Evolutionary conservation across 2,888 invertebrate species (phyloP).

Genomic region (Allacma fusca): DNA sequence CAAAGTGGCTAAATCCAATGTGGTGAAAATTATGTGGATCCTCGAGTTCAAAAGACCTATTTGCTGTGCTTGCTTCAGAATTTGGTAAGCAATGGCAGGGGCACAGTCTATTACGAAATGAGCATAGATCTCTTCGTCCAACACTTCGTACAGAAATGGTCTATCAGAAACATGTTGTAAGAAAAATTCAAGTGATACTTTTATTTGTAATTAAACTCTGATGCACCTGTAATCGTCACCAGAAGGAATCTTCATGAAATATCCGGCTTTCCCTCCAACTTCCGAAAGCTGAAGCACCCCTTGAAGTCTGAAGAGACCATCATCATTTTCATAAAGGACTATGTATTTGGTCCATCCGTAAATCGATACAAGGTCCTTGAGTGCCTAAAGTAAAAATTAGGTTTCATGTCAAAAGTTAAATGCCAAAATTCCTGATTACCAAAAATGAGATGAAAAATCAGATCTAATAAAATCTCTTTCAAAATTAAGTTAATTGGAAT

Average conservation of each 20-base stretch:
- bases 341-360: slow-evolving; percentile 95
- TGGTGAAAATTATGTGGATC: slow-evolving; percentile 91
- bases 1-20: slow-evolving; percentile 87
- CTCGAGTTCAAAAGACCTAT: slow-evolving; percentile 97
- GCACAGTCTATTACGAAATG: slow-evolving; percentile 88
- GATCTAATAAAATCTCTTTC: no score
- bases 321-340: slow-evolving; percentile 94
- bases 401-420: no score
- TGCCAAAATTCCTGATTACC: not conserved
- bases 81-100: slow-evolving; percentile 83
- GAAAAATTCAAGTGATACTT: no score
- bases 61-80: slow-evolving; percentile 91
- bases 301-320: slow-evolving; percentile 85
- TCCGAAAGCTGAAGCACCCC: slow-evolving; percentile 87
- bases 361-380: slow-evolving; percentile 85
- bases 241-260: slow-evolving; percentile 78
- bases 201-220: no score
- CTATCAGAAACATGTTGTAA: slow-evolving; percentile 76
- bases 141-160: slow-evolving; percentile 75
- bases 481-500: no score
- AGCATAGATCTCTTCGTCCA: not conserved
- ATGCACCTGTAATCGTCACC: slow-evolving; percentile 84
- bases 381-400: slow-evolving; percentile 74
- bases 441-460: no score
- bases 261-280: slow-evolving; percentile 79